Evolutionary conservation across 2,888 invertebrate species (phyloP).

Genomic region (Dryadula phaetusa): DNA sequence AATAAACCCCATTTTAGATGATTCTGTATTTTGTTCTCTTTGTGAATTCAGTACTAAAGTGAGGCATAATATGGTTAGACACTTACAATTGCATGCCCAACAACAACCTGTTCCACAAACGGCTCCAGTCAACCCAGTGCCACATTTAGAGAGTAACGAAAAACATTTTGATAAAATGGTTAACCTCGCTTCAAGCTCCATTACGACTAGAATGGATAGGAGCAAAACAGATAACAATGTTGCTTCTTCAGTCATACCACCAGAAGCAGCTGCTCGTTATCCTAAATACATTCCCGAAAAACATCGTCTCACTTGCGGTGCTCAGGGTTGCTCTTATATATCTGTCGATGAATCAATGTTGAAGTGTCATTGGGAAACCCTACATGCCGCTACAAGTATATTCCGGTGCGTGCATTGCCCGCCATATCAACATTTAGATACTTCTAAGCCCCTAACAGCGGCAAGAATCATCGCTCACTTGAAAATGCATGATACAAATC

Average conservation of each 20-base stretch:
- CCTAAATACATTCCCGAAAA: slow-evolving; percentile 82
- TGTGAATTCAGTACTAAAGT: slow-evolving; percentile 89
- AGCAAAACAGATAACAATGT: slow-evolving; percentile 44
- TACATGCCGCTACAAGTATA: slow-evolving; percentile 85
- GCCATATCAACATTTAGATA: slow-evolving; percentile 78
- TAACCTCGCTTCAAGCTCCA: slow-evolving; percentile 90
- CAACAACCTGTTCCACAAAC: slow-evolving; percentile 86
- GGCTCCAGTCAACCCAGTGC: slow-evolving; percentile 92
- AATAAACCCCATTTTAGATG: slow-evolving; percentile 85
- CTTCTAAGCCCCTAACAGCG: slow-evolving; percentile 74
- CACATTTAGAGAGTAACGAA: slow-evolving; percentile 90
- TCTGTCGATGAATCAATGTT: slow-evolving; percentile 89
- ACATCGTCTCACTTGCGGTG: slow-evolving; percentile 89
- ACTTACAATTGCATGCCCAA: slow-evolving; percentile 87
- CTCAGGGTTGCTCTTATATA: slow-evolving; percentile 87
- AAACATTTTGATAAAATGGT: slow-evolving; percentile 94
- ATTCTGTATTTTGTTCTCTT: slow-evolving; percentile 85
- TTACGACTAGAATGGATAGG: slow-evolving; percentile 55
- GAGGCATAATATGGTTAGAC: slow-evolving; percentile 88
- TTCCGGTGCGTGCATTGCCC: slow-evolving; percentile 91
- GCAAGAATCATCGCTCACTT: slow-evolving; percentile 89
- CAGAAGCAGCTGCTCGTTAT: slow-evolving; percentile 58
- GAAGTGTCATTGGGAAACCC: slow-evolving; percentile 88
- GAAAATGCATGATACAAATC: slow-evolving; percentile 88
- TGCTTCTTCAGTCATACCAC: slow-evolving; percentile 48